Base-by-base conservation (phyloP, 1,140 invertebrate genomes). In the Drosophila lowei region DNA sequence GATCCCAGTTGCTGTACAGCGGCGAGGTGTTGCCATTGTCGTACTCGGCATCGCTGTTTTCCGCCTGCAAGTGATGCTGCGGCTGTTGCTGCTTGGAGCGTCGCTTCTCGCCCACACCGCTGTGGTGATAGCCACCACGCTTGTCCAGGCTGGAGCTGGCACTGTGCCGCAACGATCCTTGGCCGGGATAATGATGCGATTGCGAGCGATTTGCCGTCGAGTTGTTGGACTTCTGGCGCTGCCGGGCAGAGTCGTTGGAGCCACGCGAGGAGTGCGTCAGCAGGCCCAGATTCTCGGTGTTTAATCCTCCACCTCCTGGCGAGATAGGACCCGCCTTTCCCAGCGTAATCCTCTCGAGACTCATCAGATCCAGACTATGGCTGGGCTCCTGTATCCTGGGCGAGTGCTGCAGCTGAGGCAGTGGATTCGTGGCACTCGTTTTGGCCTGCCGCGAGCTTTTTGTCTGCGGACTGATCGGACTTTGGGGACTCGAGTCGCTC, bases 1-100 rank as follows among this genome's bases (percentile, higher is more conserved):
- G 92, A 84, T 95, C 95, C 93, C 95, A 94, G 91, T 96, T 95
- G 58, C 94, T 95, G 81, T 95, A 96, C 30, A 95, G 86, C 0
- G 95, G 95, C 13, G 94, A 94, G 9, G 92, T 93, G 43, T 93
- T 93, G 1, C 92, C 93, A 38, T 94, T 93, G n/a, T 94, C 93
- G 3, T 93, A 93, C 53, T 93, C 93, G 21, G 90, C 89, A 77
- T 91, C 90, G 50, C 90, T 91, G 57, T 79, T 77, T 57, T 89
- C 81, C 18, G 81, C 74, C 42, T 83, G 83, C 28, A 89, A 63
- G 16, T 77, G 72, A 49, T 85, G 74, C 11, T 77, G 75, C 28
- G 84, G 79, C 18, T 75, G 72, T 16, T 72, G 73, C 50, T 81
- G 77, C 49, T 77, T 79, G 34, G 70, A 65, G 54, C 85, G 78